Evolutionary conservation across 2,888 invertebrate genomes (phyloP).

Genomic region (Rhagophthalmus giganteus): DNA sequence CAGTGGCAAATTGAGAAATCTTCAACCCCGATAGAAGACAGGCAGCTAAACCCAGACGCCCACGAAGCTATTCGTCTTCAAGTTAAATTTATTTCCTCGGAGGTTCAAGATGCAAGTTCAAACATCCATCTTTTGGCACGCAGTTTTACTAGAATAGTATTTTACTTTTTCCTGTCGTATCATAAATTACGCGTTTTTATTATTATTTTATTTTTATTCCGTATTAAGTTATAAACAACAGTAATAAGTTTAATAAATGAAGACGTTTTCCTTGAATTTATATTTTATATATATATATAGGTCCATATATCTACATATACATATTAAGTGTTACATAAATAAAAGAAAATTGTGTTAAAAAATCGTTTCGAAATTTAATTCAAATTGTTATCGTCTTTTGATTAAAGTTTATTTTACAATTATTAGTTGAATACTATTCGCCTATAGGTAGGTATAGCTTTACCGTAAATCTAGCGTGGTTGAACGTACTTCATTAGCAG

Average conservation of each 20-base stretch:
- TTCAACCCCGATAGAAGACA: slow-evolving; percentile 45
- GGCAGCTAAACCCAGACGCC: slow-evolving; percentile 42
- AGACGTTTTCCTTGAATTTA: slow-evolving; percentile 38
- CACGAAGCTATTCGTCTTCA: slow-evolving; percentile 46
- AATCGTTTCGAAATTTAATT: slow-evolving; percentile 20
- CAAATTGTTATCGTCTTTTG: slow-evolving; percentile 17
- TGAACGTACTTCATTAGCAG: slow-evolving; percentile 41
- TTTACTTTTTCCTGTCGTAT: slow-evolving; percentile 37
- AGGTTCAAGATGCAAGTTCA: slow-evolving; percentile 46
- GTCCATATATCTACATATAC: too few species aligned
- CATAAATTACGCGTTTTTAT: slow-evolving; percentile 42
- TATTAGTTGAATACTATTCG: too few species aligned
- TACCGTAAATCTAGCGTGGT: slow-evolving; percentile 23
- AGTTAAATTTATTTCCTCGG: slow-evolving; percentile 46
- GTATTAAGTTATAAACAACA: slow-evolving; percentile 37
- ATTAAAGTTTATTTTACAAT: slow-evolving; percentile 17
- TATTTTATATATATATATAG: too few species aligned
- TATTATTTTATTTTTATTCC: slow-evolving; percentile 37
- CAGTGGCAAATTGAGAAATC: slow-evolving; percentile 51
- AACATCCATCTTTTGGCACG: slow-evolving; percentile 46
- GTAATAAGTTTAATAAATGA: slow-evolving; percentile 40
- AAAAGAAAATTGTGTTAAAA: too few species aligned
- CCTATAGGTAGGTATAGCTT: too few species aligned
- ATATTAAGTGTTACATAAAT: too few species aligned
- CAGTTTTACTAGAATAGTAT: slow-evolving; percentile 44